These are phyloP conservation scores for Trissolcus japonicus DNA, from an alignment of 2,888 invertebrate genomes.

Conservation along the genomic window DNA sequence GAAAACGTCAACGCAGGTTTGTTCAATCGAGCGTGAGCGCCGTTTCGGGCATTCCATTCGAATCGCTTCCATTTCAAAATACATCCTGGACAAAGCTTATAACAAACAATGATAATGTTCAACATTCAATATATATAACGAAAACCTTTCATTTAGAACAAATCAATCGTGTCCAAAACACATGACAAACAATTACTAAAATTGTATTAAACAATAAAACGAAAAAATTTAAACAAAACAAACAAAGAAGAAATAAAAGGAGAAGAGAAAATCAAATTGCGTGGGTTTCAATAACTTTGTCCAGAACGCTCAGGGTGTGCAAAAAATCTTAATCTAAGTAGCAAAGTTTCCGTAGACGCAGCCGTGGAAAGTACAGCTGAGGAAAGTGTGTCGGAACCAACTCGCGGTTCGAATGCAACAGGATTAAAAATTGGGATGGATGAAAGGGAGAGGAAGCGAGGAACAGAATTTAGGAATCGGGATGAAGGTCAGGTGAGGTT, in stretches of 20 bases:
- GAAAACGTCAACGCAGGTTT: slow-evolving; percentile 39
- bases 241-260: neutral
- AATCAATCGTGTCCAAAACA: no score
- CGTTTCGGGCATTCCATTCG: slow-evolving; percentile 19
- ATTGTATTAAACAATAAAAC: neutral
- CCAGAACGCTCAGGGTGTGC: no score
- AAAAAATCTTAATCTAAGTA: neutral
- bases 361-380: no score
- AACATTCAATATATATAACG: no score
- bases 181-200: no score
- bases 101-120: no score
- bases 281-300: no score
- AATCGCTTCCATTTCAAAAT: neutral
- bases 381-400: neutral
- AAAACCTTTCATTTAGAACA: no score
- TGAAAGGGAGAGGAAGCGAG: neutral
- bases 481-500: neutral
- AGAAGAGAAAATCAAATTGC: neutral
- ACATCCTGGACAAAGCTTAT: no score
- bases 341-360: no score
- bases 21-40: slow-evolving; percentile 39
- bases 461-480: neutral
- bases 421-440: neutral
- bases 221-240: neutral
- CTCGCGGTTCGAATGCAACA: slow-evolving; percentile 2